Conservation (phyloP, 1,140 invertebrate genomes). For the Potamilus streckersoni region DNA sequence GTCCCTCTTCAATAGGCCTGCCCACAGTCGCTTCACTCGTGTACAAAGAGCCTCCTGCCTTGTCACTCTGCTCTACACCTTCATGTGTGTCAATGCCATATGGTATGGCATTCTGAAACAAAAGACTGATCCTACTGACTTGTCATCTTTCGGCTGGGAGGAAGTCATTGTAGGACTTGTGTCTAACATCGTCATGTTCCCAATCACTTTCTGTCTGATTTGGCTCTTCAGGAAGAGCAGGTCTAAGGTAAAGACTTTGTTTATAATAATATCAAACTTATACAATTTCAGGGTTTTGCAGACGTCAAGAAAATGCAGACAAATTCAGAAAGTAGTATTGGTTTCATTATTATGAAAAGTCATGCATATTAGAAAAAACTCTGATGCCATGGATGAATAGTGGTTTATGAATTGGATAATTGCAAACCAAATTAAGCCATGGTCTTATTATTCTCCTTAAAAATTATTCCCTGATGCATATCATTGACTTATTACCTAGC, state of each 20-base stretch:
- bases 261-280: background rate
- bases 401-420: too few species aligned
- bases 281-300: too few species aligned
- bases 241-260: conserved; percentile 45
- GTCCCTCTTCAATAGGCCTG: conserved; percentile 56
- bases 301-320: too few species aligned
- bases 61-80: conserved; percentile 56
- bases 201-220: conserved; percentile 53
- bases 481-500: too few species aligned
- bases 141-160: conserved; percentile 51
- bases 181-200: conserved; percentile 54
- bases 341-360: too few species aligned
- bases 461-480: too few species aligned
- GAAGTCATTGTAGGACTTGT: conserved; percentile 58
- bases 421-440: too few species aligned
- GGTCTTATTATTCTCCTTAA: too few species aligned
- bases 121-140: conserved; percentile 13
- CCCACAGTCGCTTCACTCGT: conserved; percentile 59
- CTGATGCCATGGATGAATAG: too few species aligned
- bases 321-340: too few species aligned
- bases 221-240: conserved; percentile 58
- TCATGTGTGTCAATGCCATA: conserved; percentile 59
- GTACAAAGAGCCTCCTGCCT: conserved; percentile 61
- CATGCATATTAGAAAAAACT: too few species aligned
- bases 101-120: conserved; percentile 62